A percentile compares a stretch with the other conserved stretches of the same genome.
phyloP scores from a whole-genome alignment of 2,797 vertebrate species.

The Selene dorsalis region DNA sequence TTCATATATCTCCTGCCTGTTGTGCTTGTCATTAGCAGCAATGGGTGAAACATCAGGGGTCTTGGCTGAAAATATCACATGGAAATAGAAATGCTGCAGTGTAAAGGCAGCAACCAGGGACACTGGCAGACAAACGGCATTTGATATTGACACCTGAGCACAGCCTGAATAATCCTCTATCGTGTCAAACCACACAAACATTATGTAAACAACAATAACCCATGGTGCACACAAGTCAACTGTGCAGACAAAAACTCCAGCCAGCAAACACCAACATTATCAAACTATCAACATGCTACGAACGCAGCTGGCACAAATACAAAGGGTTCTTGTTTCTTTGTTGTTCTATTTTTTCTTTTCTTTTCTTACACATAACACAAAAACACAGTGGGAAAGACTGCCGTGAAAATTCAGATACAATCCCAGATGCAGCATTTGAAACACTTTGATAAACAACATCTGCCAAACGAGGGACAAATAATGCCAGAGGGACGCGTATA shows the following conservation, averaged over 20 bases:
- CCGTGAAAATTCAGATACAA: conserved; percentile 11
- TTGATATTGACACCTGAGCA: not conserved
- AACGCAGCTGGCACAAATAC: not conserved
- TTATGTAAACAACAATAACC: not conserved
- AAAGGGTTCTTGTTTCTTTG: not conserved
- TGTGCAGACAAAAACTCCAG: not conserved
- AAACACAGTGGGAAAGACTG: conserved; percentile 1
- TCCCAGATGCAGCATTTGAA: not conserved
- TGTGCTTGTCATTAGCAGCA: conserved; percentile 44
- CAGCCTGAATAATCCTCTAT: not conserved
- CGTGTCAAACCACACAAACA: not conserved
- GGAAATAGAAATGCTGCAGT: conserved; percentile 10
- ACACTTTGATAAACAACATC: too few relatives aligned
- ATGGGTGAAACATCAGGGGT: conserved; percentile 20
- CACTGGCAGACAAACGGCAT: not conserved
- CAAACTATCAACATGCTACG: conserved; percentile 8
- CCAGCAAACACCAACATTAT: not conserved
- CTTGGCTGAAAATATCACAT: conserved; percentile 60
- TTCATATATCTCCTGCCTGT: conserved; percentile 63
- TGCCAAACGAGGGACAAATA: not conserved
- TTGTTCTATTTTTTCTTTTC: not conserved
- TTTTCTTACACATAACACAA: not conserved
- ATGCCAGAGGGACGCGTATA: not conserved
- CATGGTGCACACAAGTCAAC: conserved; percentile 1
- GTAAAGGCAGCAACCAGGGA: conserved; percentile 5